phyloP scores from a whole-genome alignment of 2,888 invertebrate genomes.

The Macrosoma leucophasiata region DNA sequence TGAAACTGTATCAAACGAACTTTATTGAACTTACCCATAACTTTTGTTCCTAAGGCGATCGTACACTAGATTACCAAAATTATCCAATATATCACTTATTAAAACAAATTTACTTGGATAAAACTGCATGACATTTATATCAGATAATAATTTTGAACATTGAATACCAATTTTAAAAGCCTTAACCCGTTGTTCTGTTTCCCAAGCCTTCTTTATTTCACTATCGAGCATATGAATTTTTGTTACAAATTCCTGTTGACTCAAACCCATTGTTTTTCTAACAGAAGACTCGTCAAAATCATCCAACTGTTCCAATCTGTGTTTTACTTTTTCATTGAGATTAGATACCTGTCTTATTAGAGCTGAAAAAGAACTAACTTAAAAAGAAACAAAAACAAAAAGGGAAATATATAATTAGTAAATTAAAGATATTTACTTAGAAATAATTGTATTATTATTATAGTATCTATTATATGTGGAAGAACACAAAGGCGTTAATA shows the following conservation, averaged over 20 bases:
- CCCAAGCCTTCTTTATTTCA: conserved; percentile 94
- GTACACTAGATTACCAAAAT: conserved; percentile 93
- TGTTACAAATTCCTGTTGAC: conserved; percentile 93
- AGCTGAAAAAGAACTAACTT: conserved; percentile 77
- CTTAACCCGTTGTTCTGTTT: conserved; percentile 94
- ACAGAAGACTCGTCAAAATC: conserved; percentile 94
- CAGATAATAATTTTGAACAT: conserved; percentile 94
- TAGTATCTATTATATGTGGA: background rate
- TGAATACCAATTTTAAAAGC: conserved; percentile 98
- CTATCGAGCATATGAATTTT: conserved; percentile 94
- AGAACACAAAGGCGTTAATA: no score
- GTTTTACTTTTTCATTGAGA: conserved; percentile 91
- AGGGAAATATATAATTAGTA: no score
- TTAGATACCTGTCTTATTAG: conserved; percentile 88
- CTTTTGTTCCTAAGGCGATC: conserved; percentile 86
- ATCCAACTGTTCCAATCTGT: conserved; percentile 94
- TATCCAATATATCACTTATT: conserved; percentile 96
- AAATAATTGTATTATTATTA: background rate
- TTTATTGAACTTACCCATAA: conserved; percentile 60
- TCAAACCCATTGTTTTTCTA: conserved; percentile 90
- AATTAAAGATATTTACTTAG: conserved; percentile 10
- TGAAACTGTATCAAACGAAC: no score
- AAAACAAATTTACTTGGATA: conserved; percentile 99
- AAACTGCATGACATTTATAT: conserved; percentile 92
- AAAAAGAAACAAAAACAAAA: conserved; percentile 46